Evolutionary conservation across 2,888 invertebrate genomes (phyloP).

Genomic region (Hypsopygia costalis): DNA sequence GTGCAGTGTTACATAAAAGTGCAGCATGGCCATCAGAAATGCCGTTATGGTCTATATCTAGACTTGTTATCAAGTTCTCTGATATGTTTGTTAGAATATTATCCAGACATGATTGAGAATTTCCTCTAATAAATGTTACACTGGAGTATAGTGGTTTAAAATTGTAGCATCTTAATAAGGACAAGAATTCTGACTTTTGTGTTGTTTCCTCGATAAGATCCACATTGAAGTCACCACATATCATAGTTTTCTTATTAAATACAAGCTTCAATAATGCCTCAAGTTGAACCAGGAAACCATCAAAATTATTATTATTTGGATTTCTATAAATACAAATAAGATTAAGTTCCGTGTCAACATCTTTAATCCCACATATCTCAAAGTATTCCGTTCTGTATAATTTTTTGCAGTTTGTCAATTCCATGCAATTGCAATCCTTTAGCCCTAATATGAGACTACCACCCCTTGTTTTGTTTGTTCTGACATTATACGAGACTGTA

Average conservation of each 20-base stretch:
- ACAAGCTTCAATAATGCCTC: no score
- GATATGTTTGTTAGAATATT: constrained; percentile 3
- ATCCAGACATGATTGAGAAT: background rate
- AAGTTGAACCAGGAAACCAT: no score
- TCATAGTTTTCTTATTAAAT: no score
- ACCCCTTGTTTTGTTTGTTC: background rate
- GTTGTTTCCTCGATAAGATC: no score
- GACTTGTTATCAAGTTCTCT: constrained; percentile 1
- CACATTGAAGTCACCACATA: no score
- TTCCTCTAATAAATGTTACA: no score
- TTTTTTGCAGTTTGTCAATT: background rate
- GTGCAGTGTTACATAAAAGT: no score
- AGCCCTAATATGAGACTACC: background rate
- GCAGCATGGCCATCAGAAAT: background rate
- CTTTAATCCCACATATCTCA: background rate
- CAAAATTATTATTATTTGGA: background rate
- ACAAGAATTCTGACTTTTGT: no score
- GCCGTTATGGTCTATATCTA: background rate
- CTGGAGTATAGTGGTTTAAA: no score
- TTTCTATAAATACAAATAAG: background rate
- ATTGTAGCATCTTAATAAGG: no score
- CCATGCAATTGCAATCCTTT: background rate
- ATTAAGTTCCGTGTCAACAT: background rate
- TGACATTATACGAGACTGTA: background rate
- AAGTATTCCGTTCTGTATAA: background rate